These are phyloP conservation scores for Scaptomyza pallida DNA, from an alignment of 1,140 invertebrate genomes.

Conservation along the genomic window DNA sequence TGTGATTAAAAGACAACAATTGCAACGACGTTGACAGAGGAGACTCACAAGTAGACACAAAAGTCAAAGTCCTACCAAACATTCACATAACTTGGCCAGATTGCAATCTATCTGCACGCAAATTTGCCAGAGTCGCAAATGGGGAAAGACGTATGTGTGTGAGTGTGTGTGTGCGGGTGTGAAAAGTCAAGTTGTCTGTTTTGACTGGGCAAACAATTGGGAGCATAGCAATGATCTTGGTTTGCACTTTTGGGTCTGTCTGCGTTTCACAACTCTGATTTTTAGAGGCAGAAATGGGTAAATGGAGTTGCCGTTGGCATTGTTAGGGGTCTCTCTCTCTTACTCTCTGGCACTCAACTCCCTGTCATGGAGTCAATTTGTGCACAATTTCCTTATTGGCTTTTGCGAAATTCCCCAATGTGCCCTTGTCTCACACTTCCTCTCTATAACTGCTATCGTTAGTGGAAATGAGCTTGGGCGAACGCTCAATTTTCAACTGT, in stretches of 20 bases:
- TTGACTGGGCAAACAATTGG: slow-evolving; percentile 74
- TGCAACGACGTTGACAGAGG: slow-evolving; percentile 60
- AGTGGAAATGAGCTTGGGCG: slow-evolving; percentile 34
- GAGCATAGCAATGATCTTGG: slow-evolving; percentile 72
- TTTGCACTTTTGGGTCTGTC: slow-evolving; percentile 51
- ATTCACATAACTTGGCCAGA: slow-evolving; percentile 35
- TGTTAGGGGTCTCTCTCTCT: no score
- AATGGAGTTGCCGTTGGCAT: slow-evolving; percentile 16
- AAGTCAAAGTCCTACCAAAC: slow-evolving; percentile 4
- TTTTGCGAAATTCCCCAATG: slow-evolving; percentile 26
- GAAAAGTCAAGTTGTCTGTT: slow-evolving; percentile 77
- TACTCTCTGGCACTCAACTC: slow-evolving; percentile 6
- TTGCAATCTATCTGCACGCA: slow-evolving; percentile 79
- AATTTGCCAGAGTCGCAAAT: slow-evolving; percentile 52
- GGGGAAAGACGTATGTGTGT: neutral
- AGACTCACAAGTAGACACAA: slow-evolving; percentile 59
- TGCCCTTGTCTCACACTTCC: neutral
- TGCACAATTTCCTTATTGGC: slow-evolving; percentile 50
- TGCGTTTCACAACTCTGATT: slow-evolving; percentile 34
- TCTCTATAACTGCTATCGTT: slow-evolving; percentile 30
- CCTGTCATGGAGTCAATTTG: slow-evolving; percentile 47
- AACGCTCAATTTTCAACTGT: slow-evolving; percentile 19
- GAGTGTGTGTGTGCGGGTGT: slow-evolving; percentile 34
- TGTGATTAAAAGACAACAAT: slow-evolving; percentile 79
- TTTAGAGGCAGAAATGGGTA: slow-evolving; percentile 9